phyloP scores from a whole-genome alignment of 1,140 invertebrate species.

The Dendroctonus valens region DNA sequence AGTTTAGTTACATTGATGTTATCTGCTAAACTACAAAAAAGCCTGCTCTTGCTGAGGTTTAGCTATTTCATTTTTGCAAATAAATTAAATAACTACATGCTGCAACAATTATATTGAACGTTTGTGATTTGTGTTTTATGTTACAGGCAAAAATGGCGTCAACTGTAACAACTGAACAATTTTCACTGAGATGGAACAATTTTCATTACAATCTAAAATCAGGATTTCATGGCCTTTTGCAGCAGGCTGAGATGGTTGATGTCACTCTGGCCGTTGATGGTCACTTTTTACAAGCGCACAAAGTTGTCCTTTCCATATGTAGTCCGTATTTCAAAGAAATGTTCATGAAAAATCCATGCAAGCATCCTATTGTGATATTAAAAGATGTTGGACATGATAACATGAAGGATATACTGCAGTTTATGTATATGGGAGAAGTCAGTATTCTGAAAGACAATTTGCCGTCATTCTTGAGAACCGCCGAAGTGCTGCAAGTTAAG shows the following conservation, averaged over 20 bases:
- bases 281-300: constrained; percentile 68
- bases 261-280: constrained; percentile 72
- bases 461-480: constrained; percentile 81
- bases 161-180: constrained; percentile 54
- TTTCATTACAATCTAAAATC: constrained; percentile 63
- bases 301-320: constrained; percentile 70
- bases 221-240: constrained; percentile 62
- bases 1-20: constrained; percentile 1
- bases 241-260: constrained; percentile 68
- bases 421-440: constrained; percentile 87
- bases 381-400: constrained; percentile 76
- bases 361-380: constrained; percentile 70
- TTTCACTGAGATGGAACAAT: constrained; percentile 67
- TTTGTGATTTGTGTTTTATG: no score
- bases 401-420: constrained; percentile 74
- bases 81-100: no score
- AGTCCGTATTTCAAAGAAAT: constrained; percentile 72
- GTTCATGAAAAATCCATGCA: constrained; percentile 57
- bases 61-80: not conserved
- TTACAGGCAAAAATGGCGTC: no score
- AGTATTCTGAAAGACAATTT: constrained; percentile 87
- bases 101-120: no score
- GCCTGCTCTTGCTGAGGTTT: no score
- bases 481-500: constrained; percentile 84
- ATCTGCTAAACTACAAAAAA: not conserved